Percentiles rank a stretch among this genome's conserved stretches.
These are phyloP conservation scores for Machimus atricapillus DNA, from an alignment of 2,888 invertebrate genomes.

Conservation along the genomic window DNA sequence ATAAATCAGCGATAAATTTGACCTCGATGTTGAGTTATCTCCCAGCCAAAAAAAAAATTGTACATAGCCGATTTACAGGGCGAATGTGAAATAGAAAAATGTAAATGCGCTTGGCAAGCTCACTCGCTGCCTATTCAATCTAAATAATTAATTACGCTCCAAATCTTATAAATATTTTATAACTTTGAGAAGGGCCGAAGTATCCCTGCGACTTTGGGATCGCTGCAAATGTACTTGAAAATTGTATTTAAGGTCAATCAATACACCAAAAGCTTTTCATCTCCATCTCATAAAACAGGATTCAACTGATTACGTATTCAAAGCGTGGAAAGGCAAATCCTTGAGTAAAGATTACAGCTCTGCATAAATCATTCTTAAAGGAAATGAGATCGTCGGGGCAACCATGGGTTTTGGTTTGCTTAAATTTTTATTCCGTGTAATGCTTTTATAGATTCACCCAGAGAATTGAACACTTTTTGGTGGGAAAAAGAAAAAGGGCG, in stretches of 20 bases:
- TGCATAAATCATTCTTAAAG: slow-evolving; percentile 27
- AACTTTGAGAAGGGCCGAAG: background rate
- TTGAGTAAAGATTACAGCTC: slow-evolving; percentile 21
- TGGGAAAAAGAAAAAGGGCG: background rate
- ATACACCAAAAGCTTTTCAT: slow-evolving; percentile 21
- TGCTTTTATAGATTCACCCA: background rate
- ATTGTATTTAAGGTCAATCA: slow-evolving; percentile 28
- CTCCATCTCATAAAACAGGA: slow-evolving; percentile 13
- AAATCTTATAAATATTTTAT: background rate
- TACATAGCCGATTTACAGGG: background rate
- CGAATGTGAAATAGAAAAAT: background rate
- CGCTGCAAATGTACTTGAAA: slow-evolving; percentile 18
- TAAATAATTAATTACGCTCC: background rate
- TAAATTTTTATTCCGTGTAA: slow-evolving; percentile 22
- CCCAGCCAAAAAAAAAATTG: background rate
- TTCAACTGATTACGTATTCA: slow-evolving; percentile 25
- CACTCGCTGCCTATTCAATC: background rate
- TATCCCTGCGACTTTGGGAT: background rate
- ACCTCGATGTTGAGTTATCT: background rate
- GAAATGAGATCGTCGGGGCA: slow-evolving; percentile 15
- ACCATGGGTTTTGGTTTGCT: slow-evolving; percentile 1
- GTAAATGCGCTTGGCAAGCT: background rate
- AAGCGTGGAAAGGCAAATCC: slow-evolving; percentile 27
- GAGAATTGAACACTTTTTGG: background rate
- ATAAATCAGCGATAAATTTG: background rate